Evolutionary conservation across 2,797 vertebrate species (phyloP).

Genomic region (Crenichthys baileyi): DNA sequence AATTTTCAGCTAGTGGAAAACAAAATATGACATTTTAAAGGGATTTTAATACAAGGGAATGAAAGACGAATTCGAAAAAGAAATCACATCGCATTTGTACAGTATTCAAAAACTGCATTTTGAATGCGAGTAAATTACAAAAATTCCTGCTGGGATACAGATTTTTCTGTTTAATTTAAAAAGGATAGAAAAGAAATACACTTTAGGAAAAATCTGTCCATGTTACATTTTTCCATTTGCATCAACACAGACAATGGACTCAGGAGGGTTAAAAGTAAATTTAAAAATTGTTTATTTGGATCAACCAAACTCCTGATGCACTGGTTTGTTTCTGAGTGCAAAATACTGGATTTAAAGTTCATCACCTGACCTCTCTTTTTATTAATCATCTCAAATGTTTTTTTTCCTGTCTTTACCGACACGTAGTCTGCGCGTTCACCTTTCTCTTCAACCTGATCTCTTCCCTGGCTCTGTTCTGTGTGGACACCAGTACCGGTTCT

Average conservation of each 20-base stretch:
- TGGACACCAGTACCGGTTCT: conserved; percentile 73
- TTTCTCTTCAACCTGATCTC: conserved; percentile 90
- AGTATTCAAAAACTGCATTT: not conserved
- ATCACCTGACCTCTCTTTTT: not conserved
- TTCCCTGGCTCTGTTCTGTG: conserved; percentile 88
- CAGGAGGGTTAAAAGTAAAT: not conserved
- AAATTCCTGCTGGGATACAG: not conserved
- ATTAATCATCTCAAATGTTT: not conserved
- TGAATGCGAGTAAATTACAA: not conserved
- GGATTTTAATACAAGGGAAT: too few species aligned
- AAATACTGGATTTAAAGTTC: not conserved
- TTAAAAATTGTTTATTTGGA: conserved; percentile 13
- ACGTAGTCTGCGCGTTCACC: conserved; percentile 70
- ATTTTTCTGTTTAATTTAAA: not conserved
- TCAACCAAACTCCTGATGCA: conserved; percentile 29
- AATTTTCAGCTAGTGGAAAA: too few species aligned
- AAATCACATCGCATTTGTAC: not conserved
- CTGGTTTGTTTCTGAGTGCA: not conserved
- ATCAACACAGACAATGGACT: not conserved
- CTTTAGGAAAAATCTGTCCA: not conserved
- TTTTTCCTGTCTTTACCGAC: not conserved
- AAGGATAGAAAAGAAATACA: not conserved
- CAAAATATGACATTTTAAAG: too few species aligned
- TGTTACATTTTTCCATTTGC: not conserved
- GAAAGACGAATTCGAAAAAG: not conserved